Conservation (phyloP, 2,797 vertebrate species). For the Gallirallus australis region DNA sequence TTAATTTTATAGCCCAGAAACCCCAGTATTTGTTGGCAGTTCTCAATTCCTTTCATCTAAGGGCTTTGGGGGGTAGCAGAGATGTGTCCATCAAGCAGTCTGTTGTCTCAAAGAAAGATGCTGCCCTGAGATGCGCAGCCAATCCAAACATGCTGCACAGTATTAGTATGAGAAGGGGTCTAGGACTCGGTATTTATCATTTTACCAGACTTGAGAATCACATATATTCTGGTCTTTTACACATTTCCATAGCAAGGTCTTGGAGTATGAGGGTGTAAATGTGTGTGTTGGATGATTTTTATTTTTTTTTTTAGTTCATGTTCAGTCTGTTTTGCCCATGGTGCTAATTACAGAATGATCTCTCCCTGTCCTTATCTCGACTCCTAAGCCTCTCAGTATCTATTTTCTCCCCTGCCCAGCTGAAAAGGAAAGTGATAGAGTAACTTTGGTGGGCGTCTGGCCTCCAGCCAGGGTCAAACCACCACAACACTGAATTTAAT, state of each 20-base stretch:
- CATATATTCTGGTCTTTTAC: not conserved
- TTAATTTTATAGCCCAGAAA: not conserved
- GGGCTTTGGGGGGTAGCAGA: not conserved
- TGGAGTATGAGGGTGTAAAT: not conserved
- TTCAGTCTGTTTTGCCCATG: too few species aligned
- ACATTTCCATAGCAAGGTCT: not conserved
- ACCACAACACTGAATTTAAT: not conserved
- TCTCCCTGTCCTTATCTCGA: too few species aligned
- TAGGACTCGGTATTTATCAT: not conserved
- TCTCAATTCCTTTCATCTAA: not conserved
- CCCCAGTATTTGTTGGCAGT: not conserved
- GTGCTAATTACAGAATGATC: too few species aligned
- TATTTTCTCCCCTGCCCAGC: too few species aligned
- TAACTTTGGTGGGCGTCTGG: too few species aligned
- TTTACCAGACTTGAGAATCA: not conserved
- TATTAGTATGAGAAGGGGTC: not conserved
- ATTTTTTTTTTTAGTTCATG: too few species aligned
- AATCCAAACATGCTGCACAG: not conserved
- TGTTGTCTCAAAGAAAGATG: not conserved
- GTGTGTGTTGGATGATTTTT: too few species aligned
- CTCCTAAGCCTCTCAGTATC: too few species aligned
- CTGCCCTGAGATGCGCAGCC: not conserved
- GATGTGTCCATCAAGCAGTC: not conserved
- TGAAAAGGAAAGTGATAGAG: too few species aligned
- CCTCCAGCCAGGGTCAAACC: too few species aligned